Evolutionary conservation across 2,113 vertebrate species (phyloP).

Genomic region (Canis aureus): DNA sequence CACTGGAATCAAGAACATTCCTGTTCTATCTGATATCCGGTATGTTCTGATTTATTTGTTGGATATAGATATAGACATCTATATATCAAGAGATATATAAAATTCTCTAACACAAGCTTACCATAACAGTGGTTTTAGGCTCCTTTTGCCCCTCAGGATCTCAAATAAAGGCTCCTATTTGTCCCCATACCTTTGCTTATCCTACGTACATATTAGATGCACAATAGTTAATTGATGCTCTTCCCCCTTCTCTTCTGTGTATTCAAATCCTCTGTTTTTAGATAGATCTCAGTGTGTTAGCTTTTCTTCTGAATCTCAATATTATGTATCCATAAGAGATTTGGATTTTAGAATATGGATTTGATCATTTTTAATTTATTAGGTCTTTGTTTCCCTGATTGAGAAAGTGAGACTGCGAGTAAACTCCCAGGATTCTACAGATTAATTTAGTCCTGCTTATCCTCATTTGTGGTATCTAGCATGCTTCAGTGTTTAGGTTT

Average conservation of each 20-base stretch:
- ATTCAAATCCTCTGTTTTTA: constrained; percentile 18
- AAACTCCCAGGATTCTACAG: background rate
- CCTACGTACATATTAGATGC: background rate
- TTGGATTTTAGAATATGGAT: background rate
- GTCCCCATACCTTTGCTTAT: background rate
- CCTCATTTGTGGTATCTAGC: background rate
- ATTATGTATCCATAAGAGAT: background rate
- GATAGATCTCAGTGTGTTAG: background rate
- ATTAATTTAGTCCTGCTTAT: background rate
- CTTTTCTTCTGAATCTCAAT: background rate
- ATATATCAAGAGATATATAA: background rate
- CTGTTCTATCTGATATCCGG: background rate
- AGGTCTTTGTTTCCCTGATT: constrained; percentile 1
- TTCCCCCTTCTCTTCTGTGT: background rate
- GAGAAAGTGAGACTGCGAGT: background rate
- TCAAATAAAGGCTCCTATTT: constrained; percentile 47
- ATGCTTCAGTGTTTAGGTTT: background rate
- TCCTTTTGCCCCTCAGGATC: background rate
- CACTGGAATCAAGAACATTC: background rate
- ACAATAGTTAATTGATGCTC: background rate
- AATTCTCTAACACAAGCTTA: constrained; percentile 25
- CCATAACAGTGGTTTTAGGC: background rate
- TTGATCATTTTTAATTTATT: constrained; percentile 35
- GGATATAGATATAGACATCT: background rate
- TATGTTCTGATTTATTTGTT: constrained; percentile 23